Evolutionary conservation across 2,797 vertebrate species (phyloP).

Genomic region (Melanotaenia pygmaea): DNA sequence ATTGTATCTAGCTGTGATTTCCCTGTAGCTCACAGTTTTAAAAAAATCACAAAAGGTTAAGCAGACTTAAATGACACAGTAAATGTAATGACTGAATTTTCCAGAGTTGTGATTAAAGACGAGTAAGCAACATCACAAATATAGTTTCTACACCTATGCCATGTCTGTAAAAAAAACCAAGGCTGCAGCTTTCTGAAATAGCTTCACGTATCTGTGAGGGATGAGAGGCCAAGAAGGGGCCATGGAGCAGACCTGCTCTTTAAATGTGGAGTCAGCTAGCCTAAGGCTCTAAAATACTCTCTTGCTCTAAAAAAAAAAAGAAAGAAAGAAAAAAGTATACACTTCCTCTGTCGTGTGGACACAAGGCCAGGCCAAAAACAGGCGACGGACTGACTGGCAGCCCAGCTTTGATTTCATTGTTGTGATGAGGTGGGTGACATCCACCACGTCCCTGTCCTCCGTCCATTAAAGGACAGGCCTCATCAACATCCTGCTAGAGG

Average conservation of each 20-base stretch:
- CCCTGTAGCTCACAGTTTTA: not conserved
- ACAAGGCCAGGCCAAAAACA: constrained; percentile 74
- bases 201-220: constrained; percentile 64
- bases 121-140: not conserved
- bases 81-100: constrained; percentile 21
- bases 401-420: constrained; percentile 82
- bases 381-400: constrained; percentile 75
- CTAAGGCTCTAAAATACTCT: constrained; percentile 34
- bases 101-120: not conserved
- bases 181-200: constrained; percentile 67
- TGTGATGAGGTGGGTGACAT: constrained; percentile 73
- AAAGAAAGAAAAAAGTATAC: constrained; percentile 29
- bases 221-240: constrained; percentile 74
- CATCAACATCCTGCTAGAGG: constrained; percentile 83
- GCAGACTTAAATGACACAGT: constrained; percentile 4
- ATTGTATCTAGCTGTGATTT: not conserved
- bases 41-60: constrained; percentile 4
- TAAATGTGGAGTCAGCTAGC: constrained; percentile 75
- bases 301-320: constrained; percentile 39
- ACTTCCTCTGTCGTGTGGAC: constrained; percentile 75
- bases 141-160: constrained; percentile 39
- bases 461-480: constrained; percentile 62
- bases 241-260: constrained; percentile 80
- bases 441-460: constrained; percentile 65
- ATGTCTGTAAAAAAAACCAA: constrained; percentile 35